Evolutionary conservation across 2,888 invertebrate species (phyloP).

Genomic region (Cerceris ruficornis): DNA sequence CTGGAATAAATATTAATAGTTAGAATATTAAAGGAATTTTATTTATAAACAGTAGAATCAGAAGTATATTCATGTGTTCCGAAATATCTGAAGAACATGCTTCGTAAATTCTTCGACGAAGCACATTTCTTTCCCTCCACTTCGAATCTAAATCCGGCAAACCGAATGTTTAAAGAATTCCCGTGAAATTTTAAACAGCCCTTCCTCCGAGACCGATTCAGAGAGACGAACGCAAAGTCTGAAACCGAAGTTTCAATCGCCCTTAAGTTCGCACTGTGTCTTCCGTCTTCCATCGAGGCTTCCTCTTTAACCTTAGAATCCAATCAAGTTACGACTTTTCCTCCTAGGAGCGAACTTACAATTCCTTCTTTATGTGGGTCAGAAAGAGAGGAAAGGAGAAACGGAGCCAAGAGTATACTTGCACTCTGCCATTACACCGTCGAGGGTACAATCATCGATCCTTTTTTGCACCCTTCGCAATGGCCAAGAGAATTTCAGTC

Average conservation of each 20-base stretch:
- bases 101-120: too few species aligned
- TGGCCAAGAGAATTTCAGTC: not conserved
- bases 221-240: not conserved
- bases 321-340: slow-evolving; percentile 11
- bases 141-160: too few species aligned
- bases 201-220: too few species aligned
- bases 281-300: not conserved
- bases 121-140: too few species aligned
- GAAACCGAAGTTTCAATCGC: not conserved
- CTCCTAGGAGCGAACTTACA: slow-evolving; percentile 21
- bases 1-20: too few species aligned
- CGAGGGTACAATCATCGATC: not conserved
- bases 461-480: not conserved
- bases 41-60: too few species aligned
- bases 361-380: slow-evolving; percentile 41
- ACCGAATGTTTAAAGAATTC: too few species aligned
- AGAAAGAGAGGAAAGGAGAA: slow-evolving; percentile 15
- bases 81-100: too few species aligned
- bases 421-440: not conserved
- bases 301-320: not conserved
- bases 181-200: too few species aligned
- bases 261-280: not conserved
- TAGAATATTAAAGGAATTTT: too few species aligned
- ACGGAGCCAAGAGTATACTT: not conserved
- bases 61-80: too few species aligned